phyloP scores from a whole-genome alignment of 2,797 vertebrate genomes.

The Leuciscus waleckii region DNA sequence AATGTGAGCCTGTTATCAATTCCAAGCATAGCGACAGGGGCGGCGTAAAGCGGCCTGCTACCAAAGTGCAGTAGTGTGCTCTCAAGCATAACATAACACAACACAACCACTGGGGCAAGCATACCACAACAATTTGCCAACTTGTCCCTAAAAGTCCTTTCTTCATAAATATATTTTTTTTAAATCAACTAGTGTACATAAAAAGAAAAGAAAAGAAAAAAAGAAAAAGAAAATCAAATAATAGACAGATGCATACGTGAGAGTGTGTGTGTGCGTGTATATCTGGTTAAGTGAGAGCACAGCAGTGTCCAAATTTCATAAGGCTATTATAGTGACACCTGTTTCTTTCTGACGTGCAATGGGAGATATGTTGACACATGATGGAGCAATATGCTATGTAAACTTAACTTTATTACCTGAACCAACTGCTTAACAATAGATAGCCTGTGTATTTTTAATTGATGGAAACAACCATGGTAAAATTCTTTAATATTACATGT shows the following conservation, averaged over 20 bases:
- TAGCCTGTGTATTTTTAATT: neutral
- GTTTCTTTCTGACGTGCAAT: slow-evolving; percentile 56
- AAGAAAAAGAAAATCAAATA: too few relatives aligned
- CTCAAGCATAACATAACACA: neutral
- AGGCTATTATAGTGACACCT: slow-evolving; percentile 25
- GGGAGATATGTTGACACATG: slow-evolving; percentile 36
- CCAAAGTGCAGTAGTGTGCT: neutral
- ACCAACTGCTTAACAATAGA: neutral
- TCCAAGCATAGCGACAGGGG: slow-evolving; percentile 29
- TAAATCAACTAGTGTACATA: neutral
- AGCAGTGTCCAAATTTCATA: neutral
- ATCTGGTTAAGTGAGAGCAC: neutral
- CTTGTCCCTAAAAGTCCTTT: neutral
- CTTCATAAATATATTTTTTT: neutral
- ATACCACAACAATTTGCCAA: neutral
- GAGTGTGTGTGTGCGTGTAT: too few relatives aligned
- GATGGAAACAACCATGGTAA: neutral
- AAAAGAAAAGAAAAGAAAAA: neutral
- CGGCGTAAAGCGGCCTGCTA: neutral
- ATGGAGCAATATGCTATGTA: slow-evolving; percentile 9
- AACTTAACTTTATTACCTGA: slow-evolving; percentile 19
- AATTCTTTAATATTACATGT: neutral
- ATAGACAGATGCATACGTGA: neutral
- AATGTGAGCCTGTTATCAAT: slow-evolving; percentile 67
- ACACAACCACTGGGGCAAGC: neutral